Percentiles rank a stretch among this genome's conserved stretches.
Conservation (phyloP, 2,888 invertebrate genomes). For the Catocala fraxini region DNA sequence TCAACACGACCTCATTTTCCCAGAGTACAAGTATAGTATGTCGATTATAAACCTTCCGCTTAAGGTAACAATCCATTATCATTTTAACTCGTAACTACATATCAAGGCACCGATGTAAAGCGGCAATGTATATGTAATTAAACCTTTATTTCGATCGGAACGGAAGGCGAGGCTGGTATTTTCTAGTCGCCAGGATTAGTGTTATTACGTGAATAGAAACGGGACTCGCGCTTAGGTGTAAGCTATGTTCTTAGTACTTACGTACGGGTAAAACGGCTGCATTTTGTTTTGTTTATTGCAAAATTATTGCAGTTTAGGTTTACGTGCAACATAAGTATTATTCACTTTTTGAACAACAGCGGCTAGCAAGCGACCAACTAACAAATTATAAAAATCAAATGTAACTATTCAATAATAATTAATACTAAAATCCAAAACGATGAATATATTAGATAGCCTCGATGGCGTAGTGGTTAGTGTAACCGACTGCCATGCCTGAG, state of each 20-base stretch:
- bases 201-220: constrained; percentile 51
- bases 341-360: too few species aligned
- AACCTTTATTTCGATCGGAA: constrained; percentile 52
- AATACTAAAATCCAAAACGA: too few species aligned
- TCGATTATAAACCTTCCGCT: constrained; percentile 54
- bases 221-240: constrained; percentile 48
- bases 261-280: constrained; percentile 27
- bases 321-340: constrained; percentile 11
- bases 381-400: too few species aligned
- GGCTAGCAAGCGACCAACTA: too few species aligned
- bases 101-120: constrained; percentile 65
- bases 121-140: constrained; percentile 66
- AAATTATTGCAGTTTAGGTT: constrained; percentile 29
- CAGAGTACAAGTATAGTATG: constrained; percentile 56
- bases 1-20: constrained; percentile 61
- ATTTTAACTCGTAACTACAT: constrained; percentile 71
- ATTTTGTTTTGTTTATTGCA: constrained; percentile 38
- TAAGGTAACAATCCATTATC: constrained; percentile 80
- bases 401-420: too few species aligned
- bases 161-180: constrained; percentile 37
- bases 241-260: constrained; percentile 38
- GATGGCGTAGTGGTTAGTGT: too few species aligned
- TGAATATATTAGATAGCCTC: too few species aligned
- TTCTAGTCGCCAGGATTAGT: constrained; percentile 49
- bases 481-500: too few species aligned